These are phyloP conservation scores for Hybognathus amarus DNA, from an alignment of 2,797 vertebrate species.

Conservation along the genomic window DNA sequence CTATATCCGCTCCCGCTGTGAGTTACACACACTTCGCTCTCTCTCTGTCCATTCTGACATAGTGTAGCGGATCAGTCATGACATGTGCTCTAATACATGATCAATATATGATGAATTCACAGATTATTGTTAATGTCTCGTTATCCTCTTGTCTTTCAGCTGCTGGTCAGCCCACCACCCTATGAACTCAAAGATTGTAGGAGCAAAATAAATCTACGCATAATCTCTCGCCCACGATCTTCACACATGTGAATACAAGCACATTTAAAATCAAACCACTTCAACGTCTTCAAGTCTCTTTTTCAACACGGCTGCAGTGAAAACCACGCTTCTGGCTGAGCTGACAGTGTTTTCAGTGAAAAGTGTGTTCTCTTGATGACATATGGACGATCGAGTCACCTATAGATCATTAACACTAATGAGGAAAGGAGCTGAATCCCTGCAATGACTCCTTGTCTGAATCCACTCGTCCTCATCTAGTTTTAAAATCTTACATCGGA, in stretches of 20 bases:
- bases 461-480: not conserved
- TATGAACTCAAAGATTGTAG: constrained; percentile 80
- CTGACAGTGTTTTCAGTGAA: not conserved
- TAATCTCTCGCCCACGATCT: constrained; percentile 3
- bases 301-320: constrained; percentile 15
- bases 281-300: constrained; percentile 19
- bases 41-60: not conserved
- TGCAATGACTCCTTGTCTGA: not conserved
- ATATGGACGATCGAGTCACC: not conserved
- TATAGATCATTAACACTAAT: not conserved
- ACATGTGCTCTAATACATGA: not conserved
- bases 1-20: constrained; percentile 94
- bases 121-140: constrained; percentile 16
- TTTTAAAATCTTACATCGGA: not conserved
- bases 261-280: constrained; percentile 27
- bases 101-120: not conserved
- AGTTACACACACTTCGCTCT: constrained; percentile 69
- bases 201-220: constrained; percentile 65
- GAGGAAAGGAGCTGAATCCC: not conserved
- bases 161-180: constrained; percentile 95
- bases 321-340: constrained; percentile 5
- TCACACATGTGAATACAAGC: constrained; percentile 1
- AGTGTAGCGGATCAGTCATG: not conserved
- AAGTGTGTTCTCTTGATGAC: not conserved
- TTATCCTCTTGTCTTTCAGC: constrained; percentile 73